Base-by-base conservation (phyloP, 2,797 vertebrate genomes). In the Megaceryle alcyon region DNA sequence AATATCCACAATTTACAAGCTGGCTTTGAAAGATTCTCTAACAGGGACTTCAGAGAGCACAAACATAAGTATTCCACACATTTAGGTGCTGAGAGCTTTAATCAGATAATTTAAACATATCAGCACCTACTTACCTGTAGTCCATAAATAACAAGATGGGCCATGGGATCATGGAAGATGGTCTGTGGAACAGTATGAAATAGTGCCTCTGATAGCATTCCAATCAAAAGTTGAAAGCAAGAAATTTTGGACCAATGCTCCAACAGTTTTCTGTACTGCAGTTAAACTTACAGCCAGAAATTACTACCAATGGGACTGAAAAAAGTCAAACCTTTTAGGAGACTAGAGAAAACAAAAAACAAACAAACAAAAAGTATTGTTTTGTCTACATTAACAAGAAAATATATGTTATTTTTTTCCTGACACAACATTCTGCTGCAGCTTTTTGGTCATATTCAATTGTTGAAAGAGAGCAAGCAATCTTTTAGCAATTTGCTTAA, bases 381-480 rank as follows among this genome's bases (percentile, higher is more conserved):
- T 66, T 76, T 39, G 14, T n/a, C 18, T 37, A 33, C 6, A 57
- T 41, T 51, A 69, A 78, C 22, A 66, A 61, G 61, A 83, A 81
- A 82, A 69, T 14, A 25, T 7, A 21, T 10, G 7, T 60, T 71
- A 77, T 68, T 14, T 71, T 20, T 46, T 78, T 82, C 35, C 65
- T 66, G 44, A 29, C 37, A 37, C 10, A 57, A 65, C 19, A 87
- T 28, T 19, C 23, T 33, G 12, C 25, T 82, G 31, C 44, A 87
- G 16, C 7, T 63, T 92, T 83, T 84, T 82, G 25, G 15, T 91
- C 21, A 3, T 66, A 37, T 65, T 61, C 10, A 39, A 63, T 63
- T 1, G 1, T 4, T 44, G 25, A 13, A 48, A 71, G 2, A 20
- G 39, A 82, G 37, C 4, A 25, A 25, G 5, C 0, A 0, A 44